Base-by-base conservation (phyloP, 1,140 invertebrate genomes). In the Goniozus legneri region DNA sequence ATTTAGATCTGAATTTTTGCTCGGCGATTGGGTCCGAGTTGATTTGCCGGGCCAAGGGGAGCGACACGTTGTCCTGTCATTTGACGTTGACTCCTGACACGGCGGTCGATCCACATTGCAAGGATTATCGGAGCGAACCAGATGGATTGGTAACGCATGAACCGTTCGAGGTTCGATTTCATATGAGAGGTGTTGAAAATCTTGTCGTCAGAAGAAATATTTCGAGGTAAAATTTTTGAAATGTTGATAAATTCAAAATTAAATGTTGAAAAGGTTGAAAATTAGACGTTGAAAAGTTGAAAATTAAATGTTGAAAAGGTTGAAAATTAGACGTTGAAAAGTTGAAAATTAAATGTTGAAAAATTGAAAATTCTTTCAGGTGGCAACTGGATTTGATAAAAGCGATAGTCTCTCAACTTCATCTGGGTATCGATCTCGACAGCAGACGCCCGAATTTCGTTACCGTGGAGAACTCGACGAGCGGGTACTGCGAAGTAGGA, bases 91-190 rank as follows among this genome's bases (percentile, higher is more conserved):
- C 10, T 4, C 55, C 40, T 0, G 12, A 21, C 0, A 21, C 35
- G 1, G 7, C 21, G 10, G 14, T 33, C 14, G 22, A 13, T 20
- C 16, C 35, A 14, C 18, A 24, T 22, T 24, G 20, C 18, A 24
- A 32, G 3, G 35, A 35, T 13, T 36, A 40, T 19, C 21, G 53
- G n/a, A 38, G 31, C 50, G 12, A 53, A 55, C 14, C 31, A 39
- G 18, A 41, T 19, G 8, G 13, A 51, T 12, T 56, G 2, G n/a
- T n/a, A n/a, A 37, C 20, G 0, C 4, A 3, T 8, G 48, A 62
- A 2, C 60, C 58, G 0, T 68, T 67, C 34, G 54, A 61, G 31
- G 47, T 67, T 15, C 50, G 59, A 22, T 56, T 61, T 36, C 53
- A 63, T 22, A 8, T 54, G 2, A 37, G 18, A 0, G 60, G 51